Evolutionary conservation across 1,140 invertebrate species (phyloP).

Genomic region (Pantala flavescens): DNA sequence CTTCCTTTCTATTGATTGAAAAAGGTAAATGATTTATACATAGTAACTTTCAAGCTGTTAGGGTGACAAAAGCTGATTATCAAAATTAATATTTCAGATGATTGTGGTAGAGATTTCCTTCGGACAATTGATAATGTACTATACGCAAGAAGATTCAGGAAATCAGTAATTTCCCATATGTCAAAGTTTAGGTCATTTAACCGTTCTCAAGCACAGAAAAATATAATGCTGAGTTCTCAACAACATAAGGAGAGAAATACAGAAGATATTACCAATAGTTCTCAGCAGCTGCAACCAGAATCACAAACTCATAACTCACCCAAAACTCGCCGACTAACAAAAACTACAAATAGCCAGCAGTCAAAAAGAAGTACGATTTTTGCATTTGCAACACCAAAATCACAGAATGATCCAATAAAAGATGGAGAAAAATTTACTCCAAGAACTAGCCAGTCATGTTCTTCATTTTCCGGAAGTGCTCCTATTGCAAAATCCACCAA

Average conservation of each 20-base stretch:
- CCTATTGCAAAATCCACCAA: not conserved
- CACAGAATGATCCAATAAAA: not conserved
- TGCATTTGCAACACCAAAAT: not conserved
- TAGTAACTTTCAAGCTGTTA: no score
- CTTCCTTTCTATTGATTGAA: no score
- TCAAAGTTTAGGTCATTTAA: not conserved
- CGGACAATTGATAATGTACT: not conserved
- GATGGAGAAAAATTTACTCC: not conserved
- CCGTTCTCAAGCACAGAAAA: not conserved
- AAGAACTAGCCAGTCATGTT: not conserved
- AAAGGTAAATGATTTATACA: no score
- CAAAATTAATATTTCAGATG: not conserved
- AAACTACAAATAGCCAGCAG: not conserved
- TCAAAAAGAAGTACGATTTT: not conserved
- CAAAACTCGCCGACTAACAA: not conserved
- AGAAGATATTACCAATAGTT: not conserved
- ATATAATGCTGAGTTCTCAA: not conserved
- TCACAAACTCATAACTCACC: not conserved
- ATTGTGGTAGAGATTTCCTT: not conserved
- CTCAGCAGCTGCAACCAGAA: not conserved
- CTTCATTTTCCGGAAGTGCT: not conserved
- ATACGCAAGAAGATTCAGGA: not conserved
- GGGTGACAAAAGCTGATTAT: no score
- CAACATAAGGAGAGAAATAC: not conserved
- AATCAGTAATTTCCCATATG: not conserved